Base-by-base conservation (phyloP, 2,113 vertebrate species). In the Collichthys lucidus region DNA sequence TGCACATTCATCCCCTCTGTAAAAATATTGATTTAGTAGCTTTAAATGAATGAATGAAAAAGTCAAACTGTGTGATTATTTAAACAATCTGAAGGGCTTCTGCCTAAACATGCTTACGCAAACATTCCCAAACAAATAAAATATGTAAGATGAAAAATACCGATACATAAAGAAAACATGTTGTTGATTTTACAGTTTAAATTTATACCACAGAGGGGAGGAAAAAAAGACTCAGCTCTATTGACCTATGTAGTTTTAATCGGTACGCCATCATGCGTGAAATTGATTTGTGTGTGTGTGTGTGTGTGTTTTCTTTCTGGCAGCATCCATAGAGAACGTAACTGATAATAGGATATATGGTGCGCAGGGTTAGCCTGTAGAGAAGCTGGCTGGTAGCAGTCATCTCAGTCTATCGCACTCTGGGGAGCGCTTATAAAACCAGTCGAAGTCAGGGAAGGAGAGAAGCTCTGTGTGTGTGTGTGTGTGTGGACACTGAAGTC, bases 401-500 rank as follows among this genome's bases (percentile, higher is more conserved):
- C 78, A 56, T 82, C 74, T 76, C 74, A 69, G 65, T 67, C 61
- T 52, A 75, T 70, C 14, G 19, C 80, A 29, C 80, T 76, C 89
- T 64, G 77, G 87, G 87, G 86, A 85, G 68, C 50, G 11, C 77
- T 91, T 87, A 85, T 77, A 83, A 84, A 83, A 77, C 89, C 84
- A 73, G 77, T 52, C 62, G 0, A 12, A 72, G 57, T 66, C 50
- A 0, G 20, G 1, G 47, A 61, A 22, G 20, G 59, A 70, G 62
- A 59, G 52, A 74, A 74, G 44, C 60, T 67, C 5, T 69, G 60
- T 79, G 40, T 85, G 55, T 79, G 59, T 57, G 56, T 77, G 56
- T 81, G 64, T 68, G 56, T 67, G 61, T 49, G 29, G n/a, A 59
- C 31, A 70, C 66, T 67, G 31, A 84, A 60, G 83, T 82, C 87